Evolutionary conservation across 2,797 vertebrate species (phyloP).

Genomic region (Schizothorax lantsangensis): DNA sequence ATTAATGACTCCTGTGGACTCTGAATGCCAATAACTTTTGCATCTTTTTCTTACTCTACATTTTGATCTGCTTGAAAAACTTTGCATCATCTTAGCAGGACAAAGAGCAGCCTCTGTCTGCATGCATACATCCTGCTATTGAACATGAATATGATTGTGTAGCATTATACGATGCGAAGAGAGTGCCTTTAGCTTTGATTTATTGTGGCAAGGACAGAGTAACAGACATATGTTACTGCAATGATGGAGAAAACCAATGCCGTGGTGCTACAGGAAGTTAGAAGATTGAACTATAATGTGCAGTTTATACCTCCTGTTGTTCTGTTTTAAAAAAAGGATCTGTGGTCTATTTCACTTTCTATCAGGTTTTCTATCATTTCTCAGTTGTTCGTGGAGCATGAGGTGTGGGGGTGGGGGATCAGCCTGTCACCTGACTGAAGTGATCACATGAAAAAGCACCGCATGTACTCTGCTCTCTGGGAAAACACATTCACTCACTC

Average conservation of each 20-base stretch:
- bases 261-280: not conserved
- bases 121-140: not conserved
- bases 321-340: not conserved
- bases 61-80: not conserved
- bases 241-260: not conserved
- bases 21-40: slow-evolving; percentile 68
- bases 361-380: not conserved
- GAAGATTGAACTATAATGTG: not conserved
- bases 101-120: not conserved
- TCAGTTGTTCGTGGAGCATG: not conserved
- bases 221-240: not conserved
- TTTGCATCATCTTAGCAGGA: slow-evolving; percentile 7
- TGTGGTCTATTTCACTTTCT: not conserved
- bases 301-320: not conserved
- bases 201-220: not conserved
- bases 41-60: not conserved
- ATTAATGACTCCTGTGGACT: slow-evolving; percentile 68
- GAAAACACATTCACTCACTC: slow-evolving; percentile 37
- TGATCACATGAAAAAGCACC: slow-evolving; percentile 39
- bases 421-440: slow-evolving; percentile 47
- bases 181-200: not conserved
- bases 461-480: slow-evolving; percentile 39
- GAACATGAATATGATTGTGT: not conserved
- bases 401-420: slow-evolving; percentile 1
- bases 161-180: not conserved